Conservation (phyloP, 23 tunicate species). For the Botrylloides violaceus region DNA sequence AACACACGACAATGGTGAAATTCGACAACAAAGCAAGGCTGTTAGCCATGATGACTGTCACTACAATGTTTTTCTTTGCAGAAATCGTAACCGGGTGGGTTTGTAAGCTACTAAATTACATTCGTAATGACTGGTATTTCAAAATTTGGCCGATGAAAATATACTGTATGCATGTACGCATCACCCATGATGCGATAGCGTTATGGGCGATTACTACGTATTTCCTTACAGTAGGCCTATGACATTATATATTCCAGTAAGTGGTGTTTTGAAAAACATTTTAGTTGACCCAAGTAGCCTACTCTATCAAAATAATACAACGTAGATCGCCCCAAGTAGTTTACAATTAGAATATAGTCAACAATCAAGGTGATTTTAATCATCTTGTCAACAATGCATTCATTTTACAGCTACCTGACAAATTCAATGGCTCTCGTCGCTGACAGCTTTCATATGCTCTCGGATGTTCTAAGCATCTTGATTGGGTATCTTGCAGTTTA, state of each 20-base stretch:
- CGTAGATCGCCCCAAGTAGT: no score
- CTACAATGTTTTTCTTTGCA: constrained; percentile 45
- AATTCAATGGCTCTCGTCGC: constrained; percentile 72
- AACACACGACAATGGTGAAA: constrained; percentile 3
- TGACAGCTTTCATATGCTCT: constrained; percentile 80
- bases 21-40: constrained; percentile 17
- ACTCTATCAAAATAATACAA: no score
- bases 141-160: no score
- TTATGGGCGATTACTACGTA: not conserved
- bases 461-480: constrained; percentile 60
- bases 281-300: no score
- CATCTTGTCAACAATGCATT: no score
- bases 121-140: no score
- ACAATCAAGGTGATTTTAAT: no score
- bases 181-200: not conserved
- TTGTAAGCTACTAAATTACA: no score
- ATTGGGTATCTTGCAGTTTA: constrained; percentile 49
- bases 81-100: constrained; percentile 62
- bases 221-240: no score
- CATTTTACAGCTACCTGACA: constrained; percentile 54
- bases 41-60: constrained; percentile 38
- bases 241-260: no score
- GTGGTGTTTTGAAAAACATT: no score
- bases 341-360: no score
- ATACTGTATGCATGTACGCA: not conserved